Base-by-base conservation (phyloP, 1,140 invertebrate species). In the Camponotus vicinus region DNA sequence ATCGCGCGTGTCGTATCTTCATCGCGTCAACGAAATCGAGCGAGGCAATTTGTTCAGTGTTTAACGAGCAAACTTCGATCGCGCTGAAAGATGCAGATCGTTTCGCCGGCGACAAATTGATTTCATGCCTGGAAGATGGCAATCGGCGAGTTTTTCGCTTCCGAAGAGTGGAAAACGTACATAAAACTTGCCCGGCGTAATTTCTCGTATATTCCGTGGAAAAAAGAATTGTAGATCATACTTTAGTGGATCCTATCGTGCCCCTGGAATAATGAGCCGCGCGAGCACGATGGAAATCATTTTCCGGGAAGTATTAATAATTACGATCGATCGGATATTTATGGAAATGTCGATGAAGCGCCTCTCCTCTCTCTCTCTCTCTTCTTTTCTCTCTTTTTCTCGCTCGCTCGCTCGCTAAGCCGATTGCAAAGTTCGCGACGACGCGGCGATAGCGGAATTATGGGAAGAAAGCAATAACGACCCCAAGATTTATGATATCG, bases 241-340 rank as follows among this genome's bases (percentile, higher is more conserved):
- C 49, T 18, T 18, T 8, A 11, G 78, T 27, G 49, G 37, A 71
- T 82, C 52, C 27, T 34, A 82, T 59, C 67, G 37, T 21, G 21
- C 40, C 55, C 67, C 27, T 27, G 55, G 49, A 82, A 73, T 82
- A 73, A 73, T 73, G 69, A 55, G 66, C 15, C 66, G 66, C 63
- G 18, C 66, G 21, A 59, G 52, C 66, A n/a, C 15, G 55, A 73
- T 73, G 67, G 40, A 80, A 80, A 82, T 82, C 67, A 73, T 83
- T 75, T 83, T 73, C 79, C 69, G 40, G 67, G 11, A 82, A 82
- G 52, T 82, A 82, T 83, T 83, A 73, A 83, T 83, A 83, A 83
- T 83, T 83, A 83, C 79, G 79, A 83, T 83, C 79, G 79, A 83
- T 83, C 69, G 69, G 59, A 75, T 83, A 83, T 83, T 83, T 83